phyloP scores from a whole-genome alignment of 2,113 vertebrate species.

The Actenoides hombroni region DNA sequence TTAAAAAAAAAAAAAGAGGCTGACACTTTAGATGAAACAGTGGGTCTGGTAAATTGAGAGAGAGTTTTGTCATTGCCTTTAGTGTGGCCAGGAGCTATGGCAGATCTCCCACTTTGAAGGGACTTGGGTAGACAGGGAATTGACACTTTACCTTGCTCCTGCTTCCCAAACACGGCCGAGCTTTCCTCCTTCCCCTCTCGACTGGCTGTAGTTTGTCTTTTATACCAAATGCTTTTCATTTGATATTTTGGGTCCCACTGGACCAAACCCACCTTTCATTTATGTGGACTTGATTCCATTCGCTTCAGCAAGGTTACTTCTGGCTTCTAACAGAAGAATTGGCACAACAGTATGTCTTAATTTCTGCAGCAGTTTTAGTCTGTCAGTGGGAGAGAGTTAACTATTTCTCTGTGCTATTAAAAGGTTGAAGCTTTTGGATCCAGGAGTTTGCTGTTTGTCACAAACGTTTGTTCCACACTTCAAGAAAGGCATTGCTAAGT shows the following conservation, averaged over 20 bases:
- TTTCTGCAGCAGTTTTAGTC: neutral
- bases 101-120: neutral
- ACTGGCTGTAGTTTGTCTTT: neutral
- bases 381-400: neutral
- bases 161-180: fast-evolving
- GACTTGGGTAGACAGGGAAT: neutral
- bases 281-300: neutral
- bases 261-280: neutral
- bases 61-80: neutral
- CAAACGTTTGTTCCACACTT: neutral
- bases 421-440: neutral
- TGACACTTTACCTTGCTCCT: neutral
- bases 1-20: neutral
- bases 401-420: neutral
- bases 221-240: neutral
- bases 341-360: neutral
- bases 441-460: neutral
- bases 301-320: neutral
- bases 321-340: neutral
- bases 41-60: neutral
- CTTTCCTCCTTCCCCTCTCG: neutral
- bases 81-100: neutral
- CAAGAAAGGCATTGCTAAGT: neutral
- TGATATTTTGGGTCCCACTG: neutral
- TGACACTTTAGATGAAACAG: neutral